Evolutionary conservation across 2,113 vertebrate species (phyloP).

Genomic region (Danio rerio): GRCz12tu NC_133187.1:47179501-47180000

Average conservation of each 20-base stretch:
- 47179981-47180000: background rate
- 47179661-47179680: no score
- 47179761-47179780: background rate
- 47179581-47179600: no score
- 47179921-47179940: constrained; percentile 11
- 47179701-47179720: background rate
- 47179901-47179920: constrained; percentile 4
- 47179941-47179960: constrained; percentile 14
- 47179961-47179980: background rate
- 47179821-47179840: background rate
- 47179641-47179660: no score
- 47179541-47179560: no score
- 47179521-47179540: no score
- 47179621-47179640: no score
- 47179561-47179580: no score
- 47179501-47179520: no score
- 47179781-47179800: background rate
- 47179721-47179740: background rate
- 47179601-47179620: no score
- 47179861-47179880: constrained; percentile 16
- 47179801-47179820: background rate
- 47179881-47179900: background rate
- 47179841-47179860: constrained; percentile 10
- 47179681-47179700: background rate
- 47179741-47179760: background rate